Evolutionary conservation across 2,113 vertebrate genomes (phyloP).

Genomic region (Anolis carolinensis): DNA sequence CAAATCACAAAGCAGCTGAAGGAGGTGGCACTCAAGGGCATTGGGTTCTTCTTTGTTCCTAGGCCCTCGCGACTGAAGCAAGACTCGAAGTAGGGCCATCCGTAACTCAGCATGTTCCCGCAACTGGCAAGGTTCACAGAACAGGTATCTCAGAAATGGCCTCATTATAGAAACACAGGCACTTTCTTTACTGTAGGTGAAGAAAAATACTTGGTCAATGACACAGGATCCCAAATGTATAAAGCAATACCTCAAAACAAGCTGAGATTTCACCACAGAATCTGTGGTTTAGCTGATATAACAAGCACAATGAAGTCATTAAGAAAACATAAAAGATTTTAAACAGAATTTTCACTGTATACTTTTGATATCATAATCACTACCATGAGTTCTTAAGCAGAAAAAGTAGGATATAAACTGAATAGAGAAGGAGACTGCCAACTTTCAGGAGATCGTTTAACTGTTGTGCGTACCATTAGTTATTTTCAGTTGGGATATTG

Average conservation of each 20-base stretch:
- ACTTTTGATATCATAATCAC: background rate
- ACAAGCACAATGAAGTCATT: background rate
- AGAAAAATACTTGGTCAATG: conserved; percentile 6
- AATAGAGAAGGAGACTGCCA: too few relatives aligned
- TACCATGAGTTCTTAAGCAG: too few relatives aligned
- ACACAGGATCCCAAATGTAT: background rate
- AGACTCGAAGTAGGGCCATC: conserved; percentile 81
- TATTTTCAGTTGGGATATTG: too few relatives aligned
- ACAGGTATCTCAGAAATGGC: conserved; percentile 90
- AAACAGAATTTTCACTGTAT: background rate
- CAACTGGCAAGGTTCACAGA: conserved; percentile 87
- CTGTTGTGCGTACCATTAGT: too few relatives aligned
- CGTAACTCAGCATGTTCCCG: conserved; percentile 85
- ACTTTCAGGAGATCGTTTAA: too few relatives aligned
- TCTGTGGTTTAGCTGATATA: background rate
- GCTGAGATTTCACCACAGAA: too few relatives aligned
- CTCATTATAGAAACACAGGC: conserved; percentile 82
- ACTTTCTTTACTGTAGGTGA: conserved; percentile 76
- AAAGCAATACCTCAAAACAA: background rate
- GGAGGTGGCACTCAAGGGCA: conserved; percentile 68
- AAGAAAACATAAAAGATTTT: background rate
- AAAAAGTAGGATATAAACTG: too few relatives aligned
- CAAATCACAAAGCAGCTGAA: conserved; percentile 82
- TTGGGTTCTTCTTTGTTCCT: conserved; percentile 47
- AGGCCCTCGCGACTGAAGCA: conserved; percentile 71